These are phyloP conservation scores for Phaedon cochleariae DNA, from an alignment of 2,888 invertebrate species.

Conservation along the genomic window DNA sequence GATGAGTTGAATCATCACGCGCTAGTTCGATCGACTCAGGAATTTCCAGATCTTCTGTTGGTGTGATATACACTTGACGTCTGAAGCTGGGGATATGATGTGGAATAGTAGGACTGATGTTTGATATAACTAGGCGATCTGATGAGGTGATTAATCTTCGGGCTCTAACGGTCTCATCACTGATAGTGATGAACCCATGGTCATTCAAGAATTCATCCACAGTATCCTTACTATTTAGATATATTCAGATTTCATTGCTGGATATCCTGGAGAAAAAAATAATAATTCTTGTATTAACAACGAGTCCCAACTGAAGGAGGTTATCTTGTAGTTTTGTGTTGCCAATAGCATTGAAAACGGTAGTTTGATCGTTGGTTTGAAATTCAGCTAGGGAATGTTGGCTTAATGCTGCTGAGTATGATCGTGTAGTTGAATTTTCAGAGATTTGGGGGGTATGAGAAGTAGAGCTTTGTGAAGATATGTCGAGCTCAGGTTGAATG, in stretches of 20 bases:
- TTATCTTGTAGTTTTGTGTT: conserved; percentile 26
- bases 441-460: not conserved
- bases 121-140: conserved; percentile 44
- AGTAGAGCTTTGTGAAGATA: not conserved
- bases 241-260: conserved; percentile 39
- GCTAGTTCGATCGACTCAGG: conserved; percentile 26
- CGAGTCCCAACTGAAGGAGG: conserved; percentile 17
- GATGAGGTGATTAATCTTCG: conserved; percentile 39
- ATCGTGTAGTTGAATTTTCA: not conserved
- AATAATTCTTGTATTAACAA: conserved; percentile 28
- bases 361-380: conserved; percentile 25
- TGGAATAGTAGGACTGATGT: conserved; percentile 42
- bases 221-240: conserved; percentile 24
- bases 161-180: conserved; percentile 22
- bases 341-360: conserved; percentile 19
- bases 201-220: conserved; percentile 35
- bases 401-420: conserved; percentile 19
- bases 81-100: conserved; percentile 45
- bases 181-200: conserved; percentile 23
- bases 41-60: conserved; percentile 15
- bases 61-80: conserved; percentile 37
- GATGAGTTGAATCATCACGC: conserved; percentile 30
- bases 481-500: not conserved
- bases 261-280: conserved; percentile 37
- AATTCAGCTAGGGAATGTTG: conserved; percentile 8